These are phyloP conservation scores for Conus ventricosus DNA, from an alignment of 1,140 invertebrate species.

Conservation along the genomic window DNA sequence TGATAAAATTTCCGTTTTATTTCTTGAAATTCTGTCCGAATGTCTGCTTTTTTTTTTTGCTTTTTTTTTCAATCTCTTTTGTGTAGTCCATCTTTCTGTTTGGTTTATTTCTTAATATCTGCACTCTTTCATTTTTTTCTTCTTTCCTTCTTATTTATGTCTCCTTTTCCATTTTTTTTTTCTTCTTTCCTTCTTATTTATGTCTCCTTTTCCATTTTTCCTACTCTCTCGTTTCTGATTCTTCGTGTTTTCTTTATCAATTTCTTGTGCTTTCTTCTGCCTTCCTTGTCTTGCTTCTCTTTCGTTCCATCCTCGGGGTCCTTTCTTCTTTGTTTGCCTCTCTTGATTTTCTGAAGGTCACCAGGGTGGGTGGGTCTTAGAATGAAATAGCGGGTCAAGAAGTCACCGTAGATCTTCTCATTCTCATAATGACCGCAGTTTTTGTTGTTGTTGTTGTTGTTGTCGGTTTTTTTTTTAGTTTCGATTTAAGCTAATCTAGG, in stretches of 20 bases:
- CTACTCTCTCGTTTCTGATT: not conserved
- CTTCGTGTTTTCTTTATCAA: not conserved
- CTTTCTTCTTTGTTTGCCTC: no score
- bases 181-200: not conserved
- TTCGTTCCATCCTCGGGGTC: no score
- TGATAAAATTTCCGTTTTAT: not conserved
- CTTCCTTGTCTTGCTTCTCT: constrained; percentile 36
- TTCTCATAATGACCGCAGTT: not conserved
- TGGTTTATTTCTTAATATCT: no score
- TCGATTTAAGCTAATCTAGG: no score
- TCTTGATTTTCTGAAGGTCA: no score
- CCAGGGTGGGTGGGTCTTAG: no score
- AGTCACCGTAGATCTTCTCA: constrained; percentile 6
- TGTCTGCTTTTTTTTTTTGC: not conserved
- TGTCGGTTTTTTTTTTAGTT: no score
- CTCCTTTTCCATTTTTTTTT: not conserved
- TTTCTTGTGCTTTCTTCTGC: not conserved
- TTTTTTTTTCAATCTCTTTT: not conserved
- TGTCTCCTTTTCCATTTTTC: not conserved
- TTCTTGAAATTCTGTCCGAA: not conserved
- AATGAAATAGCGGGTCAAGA: no score
- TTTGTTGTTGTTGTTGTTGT: no score
- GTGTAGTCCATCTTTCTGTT: no score
- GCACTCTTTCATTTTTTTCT: not conserved
- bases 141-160: not conserved